Conservation (phyloP, 23 tunicate species). For the Ascidia mentula region DNA sequence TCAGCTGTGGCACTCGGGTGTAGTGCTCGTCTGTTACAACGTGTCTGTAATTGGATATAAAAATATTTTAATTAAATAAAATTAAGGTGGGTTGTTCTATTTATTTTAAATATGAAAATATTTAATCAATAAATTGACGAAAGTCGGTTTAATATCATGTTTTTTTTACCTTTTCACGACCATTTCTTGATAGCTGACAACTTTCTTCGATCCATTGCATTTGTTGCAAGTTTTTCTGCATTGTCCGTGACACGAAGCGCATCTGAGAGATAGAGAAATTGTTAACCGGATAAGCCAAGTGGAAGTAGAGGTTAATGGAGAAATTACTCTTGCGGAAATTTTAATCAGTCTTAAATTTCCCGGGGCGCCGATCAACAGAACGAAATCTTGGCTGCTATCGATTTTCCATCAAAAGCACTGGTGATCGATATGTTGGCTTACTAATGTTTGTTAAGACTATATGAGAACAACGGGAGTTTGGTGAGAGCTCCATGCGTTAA, state of each 20-base stretch:
- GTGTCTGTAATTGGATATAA: neutral
- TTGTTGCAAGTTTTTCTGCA: neutral
- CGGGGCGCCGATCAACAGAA: too few species aligned
- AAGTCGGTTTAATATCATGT: neutral
- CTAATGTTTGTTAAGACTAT: too few species aligned
- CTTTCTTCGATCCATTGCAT: neutral
- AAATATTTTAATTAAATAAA: too few species aligned
- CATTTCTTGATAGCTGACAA: neutral
- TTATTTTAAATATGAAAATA: neutral
- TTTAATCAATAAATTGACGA: neutral
- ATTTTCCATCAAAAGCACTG: too few species aligned
- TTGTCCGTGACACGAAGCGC: neutral
- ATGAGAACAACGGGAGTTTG: too few species aligned
- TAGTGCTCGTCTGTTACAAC: neutral
- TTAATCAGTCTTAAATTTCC: too few species aligned
- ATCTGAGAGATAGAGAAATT: neutral
- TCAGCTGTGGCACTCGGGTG: neutral
- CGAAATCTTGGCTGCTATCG: too few species aligned
- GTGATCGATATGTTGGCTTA: too few species aligned
- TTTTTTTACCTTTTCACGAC: neutral
- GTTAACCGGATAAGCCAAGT: too few species aligned
- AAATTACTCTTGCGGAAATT: too few species aligned
- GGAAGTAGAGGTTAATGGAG: too few species aligned
- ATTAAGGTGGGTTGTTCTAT: neutral
- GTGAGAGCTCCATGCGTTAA: too few species aligned